Evolutionary conservation across 1,140 invertebrate species (phyloP), one percentile per base, ranked within the genome.

Genomic region (Aphidius ervi): DNA sequence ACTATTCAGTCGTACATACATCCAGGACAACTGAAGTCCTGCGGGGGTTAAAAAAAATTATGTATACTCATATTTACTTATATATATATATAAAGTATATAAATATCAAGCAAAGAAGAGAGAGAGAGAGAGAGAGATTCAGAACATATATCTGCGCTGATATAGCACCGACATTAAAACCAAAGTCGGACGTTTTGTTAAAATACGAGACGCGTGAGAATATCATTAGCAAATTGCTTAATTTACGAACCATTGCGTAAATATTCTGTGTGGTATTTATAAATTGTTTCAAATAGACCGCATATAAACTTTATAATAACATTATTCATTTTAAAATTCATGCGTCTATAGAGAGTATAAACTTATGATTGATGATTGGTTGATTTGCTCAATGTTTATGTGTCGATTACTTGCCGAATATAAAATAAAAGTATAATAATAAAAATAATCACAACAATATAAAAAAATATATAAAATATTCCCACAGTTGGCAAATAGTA

Each of bases 161-260:
- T 63, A 54, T 60, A 65, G 70, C 67, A 68, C 66, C 68, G 71
- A 63, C 70, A 76, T 73, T 76, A 77, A 77, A 75, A 70, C 67
- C 73, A 70, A 66, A 70, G 68, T 69, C 65, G 66, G 68, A 74
- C 69, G 67, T 69, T 63, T 66, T 64, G 68, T 67, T 75, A 70
- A 77, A 77, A 75, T 73, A 77, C 70, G 74, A 76, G 68, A 71
- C 72, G 74, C 70, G 72, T 76, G 73, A 76, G 73, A 77, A 78
- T 79, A 77, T 79, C 78, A 76, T 80, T 77, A 79, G 72, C 68
- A 76, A 79, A 79, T 78, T 77, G 73, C 75, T 79, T 77, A 79
- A 79, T 79, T 78, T 76, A 77, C 68, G 62, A 59, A 64, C 63
- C 68, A 61, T 63, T 46, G 63, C 46, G 58, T 48, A 31, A 31